Conservation (phyloP, 2,113 vertebrate species). For the Epinephelus cyanopodus region DNA sequence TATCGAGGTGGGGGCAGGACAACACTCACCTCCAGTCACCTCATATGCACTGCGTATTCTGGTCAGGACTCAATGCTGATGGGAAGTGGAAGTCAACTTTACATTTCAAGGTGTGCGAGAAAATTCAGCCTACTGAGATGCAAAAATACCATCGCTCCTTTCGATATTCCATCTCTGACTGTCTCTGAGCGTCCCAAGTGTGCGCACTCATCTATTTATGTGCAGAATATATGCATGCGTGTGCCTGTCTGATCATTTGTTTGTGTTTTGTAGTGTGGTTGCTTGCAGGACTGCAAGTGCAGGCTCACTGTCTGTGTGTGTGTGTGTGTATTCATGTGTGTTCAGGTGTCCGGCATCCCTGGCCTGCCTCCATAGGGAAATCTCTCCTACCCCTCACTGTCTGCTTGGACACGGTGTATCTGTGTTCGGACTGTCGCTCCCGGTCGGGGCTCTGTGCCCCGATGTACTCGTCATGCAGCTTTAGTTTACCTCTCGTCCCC, state of each 20-base stretch:
- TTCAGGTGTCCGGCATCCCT: slow-evolving; percentile 48
- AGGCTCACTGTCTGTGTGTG: slow-evolving; percentile 8
- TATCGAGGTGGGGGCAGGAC: slow-evolving; percentile 28
- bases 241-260: slow-evolving; percentile 26
- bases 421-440: slow-evolving; percentile 66
- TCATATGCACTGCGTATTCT: slow-evolving; percentile 35
- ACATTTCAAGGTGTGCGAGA: slow-evolving; percentile 51
- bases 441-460: slow-evolving; percentile 56
- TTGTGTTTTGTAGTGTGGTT: slow-evolving; percentile 21
- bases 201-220: slow-evolving; percentile 26
- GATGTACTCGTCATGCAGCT: slow-evolving; percentile 75
- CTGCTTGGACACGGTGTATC: slow-evolving; percentile 66
- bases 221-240: slow-evolving; percentile 1
- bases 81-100: slow-evolving; percentile 44
- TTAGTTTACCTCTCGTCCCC: slow-evolving; percentile 62
- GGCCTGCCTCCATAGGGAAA: slow-evolving; percentile 64
- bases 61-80: slow-evolving; percentile 35
- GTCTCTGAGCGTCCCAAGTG: slow-evolving; percentile 24
- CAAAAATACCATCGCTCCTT: slow-evolving; percentile 18
- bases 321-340: slow-evolving; percentile 50
- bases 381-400: slow-evolving; percentile 56
- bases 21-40: slow-evolving; percentile 31
- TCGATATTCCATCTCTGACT: not conserved
- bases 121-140: slow-evolving; percentile 31
- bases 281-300: slow-evolving; percentile 24